phyloP scores from a whole-genome alignment of 1,140 invertebrate genomes.

The Carposina sasakii region DNA sequence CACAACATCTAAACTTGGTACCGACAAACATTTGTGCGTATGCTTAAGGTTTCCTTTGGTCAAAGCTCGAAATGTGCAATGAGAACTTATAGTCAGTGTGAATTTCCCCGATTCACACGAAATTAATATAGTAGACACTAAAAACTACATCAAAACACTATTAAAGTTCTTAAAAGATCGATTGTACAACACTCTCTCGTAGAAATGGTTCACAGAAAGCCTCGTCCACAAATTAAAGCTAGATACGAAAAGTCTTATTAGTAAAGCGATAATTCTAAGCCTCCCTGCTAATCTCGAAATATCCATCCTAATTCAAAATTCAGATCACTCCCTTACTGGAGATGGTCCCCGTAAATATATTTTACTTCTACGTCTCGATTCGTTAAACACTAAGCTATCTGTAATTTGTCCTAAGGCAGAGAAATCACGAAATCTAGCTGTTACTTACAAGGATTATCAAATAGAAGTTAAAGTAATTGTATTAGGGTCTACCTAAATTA shows the following conservation, averaged over 20 bases:
- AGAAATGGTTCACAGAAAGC: constrained; percentile 42
- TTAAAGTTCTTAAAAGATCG: constrained; percentile 38
- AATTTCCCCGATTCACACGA: constrained; percentile 68
- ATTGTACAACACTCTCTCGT: constrained; percentile 61
- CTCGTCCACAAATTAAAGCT: constrained; percentile 39
- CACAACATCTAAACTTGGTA: constrained; percentile 31
- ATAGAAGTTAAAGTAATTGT: constrained; percentile 42
- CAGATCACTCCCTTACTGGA: constrained; percentile 56
- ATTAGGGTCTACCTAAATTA: constrained; percentile 18
- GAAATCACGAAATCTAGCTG: constrained; percentile 60
- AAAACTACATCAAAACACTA: constrained; percentile 31
- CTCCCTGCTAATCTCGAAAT: constrained; percentile 32
- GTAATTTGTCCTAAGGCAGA: constrained; percentile 48
- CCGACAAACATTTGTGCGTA: constrained; percentile 40
- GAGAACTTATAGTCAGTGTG: constrained; percentile 56
- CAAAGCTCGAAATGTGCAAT: constrained; percentile 57
- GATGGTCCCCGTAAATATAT: constrained; percentile 63
- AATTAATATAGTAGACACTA: constrained; percentile 29
- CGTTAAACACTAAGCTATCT: constrained; percentile 43
- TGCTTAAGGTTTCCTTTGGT: constrained; percentile 42
- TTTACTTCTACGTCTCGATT: constrained; percentile 33
- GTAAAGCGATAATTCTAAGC: constrained; percentile 51
- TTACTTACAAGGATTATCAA: constrained; percentile 42
- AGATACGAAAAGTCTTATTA: constrained; percentile 51
- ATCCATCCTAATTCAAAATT: constrained; percentile 40